phyloP scores from a whole-genome alignment of 2,113 vertebrate species.

The Dendropsophus ebraccatus region DNA sequence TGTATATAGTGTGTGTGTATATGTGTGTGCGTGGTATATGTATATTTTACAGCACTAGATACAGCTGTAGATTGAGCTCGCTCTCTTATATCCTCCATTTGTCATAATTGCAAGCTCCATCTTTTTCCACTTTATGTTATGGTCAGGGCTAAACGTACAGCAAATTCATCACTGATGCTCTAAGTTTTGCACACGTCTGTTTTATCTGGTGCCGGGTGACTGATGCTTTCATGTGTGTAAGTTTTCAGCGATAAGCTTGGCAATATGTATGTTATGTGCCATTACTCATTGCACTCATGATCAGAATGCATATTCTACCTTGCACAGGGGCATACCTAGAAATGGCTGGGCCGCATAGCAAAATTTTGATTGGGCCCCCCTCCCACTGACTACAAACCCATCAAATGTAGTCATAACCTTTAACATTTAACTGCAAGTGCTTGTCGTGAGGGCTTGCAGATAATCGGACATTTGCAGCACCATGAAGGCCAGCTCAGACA shows the following conservation, averaged over 20 bases:
- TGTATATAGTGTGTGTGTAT: background rate
- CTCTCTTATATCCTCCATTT: background rate
- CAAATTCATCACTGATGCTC: background rate
- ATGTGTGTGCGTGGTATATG: background rate
- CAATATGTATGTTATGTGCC: background rate
- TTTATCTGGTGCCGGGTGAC: background rate
- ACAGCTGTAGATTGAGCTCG: background rate
- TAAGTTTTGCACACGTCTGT: background rate
- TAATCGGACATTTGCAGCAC: no score
- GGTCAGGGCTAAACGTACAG: background rate
- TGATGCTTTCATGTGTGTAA: background rate
- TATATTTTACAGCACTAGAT: background rate
- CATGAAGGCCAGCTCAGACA: no score
- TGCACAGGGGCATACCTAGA: no score
- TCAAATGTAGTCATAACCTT: no score
- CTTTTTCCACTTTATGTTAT: background rate
- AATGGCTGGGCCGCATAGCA: no score
- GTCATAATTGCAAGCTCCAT: background rate
- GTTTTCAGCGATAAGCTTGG: background rate
- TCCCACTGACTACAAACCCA: no score
- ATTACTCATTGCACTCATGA: background rate
- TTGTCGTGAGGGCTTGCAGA: no score
- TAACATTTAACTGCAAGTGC: no score
- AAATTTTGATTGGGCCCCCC: no score
- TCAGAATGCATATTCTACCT: slow-evolving; percentile 1